These are phyloP conservation scores for Phyllotis vaccarum DNA, from an alignment of 2,797 vertebrate species.

Conservation along the genomic window DNA sequence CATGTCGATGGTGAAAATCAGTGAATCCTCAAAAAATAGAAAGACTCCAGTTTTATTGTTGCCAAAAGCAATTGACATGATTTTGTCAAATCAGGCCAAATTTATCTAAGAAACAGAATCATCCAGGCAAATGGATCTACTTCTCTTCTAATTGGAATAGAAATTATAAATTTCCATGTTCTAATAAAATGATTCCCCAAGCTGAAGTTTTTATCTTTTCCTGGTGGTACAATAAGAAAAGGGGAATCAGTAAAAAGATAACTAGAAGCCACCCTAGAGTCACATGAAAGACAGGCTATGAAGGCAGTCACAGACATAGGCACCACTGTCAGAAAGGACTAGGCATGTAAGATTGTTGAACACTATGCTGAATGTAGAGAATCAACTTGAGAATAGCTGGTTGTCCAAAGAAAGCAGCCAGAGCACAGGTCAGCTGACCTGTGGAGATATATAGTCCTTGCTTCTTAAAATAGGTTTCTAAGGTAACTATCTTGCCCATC, in stretches of 20 bases:
- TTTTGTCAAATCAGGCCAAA: neutral
- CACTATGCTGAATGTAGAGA: neutral
- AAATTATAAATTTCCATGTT: constrained; percentile 11
- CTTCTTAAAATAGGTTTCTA: neutral
- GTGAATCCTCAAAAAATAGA: neutral
- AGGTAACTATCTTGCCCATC: neutral
- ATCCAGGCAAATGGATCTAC: neutral
- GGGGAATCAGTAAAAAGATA: neutral
- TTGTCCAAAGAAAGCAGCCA: neutral
- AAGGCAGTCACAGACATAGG: neutral
- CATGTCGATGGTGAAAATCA: neutral
- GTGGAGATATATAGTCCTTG: neutral
- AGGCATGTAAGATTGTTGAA: neutral
- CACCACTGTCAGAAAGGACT: neutral
- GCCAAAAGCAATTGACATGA: neutral
- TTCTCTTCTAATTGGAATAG: neutral
- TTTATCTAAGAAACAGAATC: neutral
- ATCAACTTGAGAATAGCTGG: neutral
- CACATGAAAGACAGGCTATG: neutral
- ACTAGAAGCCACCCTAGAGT: neutral
- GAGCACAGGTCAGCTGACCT: neutral
- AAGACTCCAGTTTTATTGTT: neutral
- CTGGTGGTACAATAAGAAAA: neutral
- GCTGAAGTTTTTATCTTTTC: neutral
- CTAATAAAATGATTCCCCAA: neutral